Evolutionary conservation across 2,888 invertebrate genomes (phyloP).

Genomic region (Hybos culiciformis): DNA sequence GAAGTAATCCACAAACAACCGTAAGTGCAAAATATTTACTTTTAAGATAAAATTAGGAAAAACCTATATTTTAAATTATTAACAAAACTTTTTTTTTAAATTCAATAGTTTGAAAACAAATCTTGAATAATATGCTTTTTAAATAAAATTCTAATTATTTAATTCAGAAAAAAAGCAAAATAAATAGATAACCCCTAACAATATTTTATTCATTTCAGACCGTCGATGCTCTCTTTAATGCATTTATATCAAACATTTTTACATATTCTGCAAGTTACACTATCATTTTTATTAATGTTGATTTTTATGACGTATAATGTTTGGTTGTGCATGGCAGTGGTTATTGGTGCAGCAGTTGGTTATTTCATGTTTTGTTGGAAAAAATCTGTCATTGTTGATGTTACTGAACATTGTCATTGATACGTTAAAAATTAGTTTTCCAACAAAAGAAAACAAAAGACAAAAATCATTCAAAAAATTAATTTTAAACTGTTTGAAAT

Average conservation of each 20-base stretch:
- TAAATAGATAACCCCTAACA: background rate
- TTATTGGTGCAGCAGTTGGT: conserved; percentile 76
- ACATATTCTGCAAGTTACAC: conserved; percentile 77
- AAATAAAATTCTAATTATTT: background rate
- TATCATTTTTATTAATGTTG: conserved; percentile 89
- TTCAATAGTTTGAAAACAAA: too few species aligned
- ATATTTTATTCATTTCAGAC: conserved; percentile 43
- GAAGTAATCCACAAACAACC: conserved; percentile 59
- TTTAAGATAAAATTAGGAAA: too few species aligned
- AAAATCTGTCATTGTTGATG: conserved; percentile 83
- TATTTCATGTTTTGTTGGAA: conserved; percentile 95
- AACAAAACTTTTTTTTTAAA: too few species aligned
- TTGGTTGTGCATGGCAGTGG: conserved; percentile 82
- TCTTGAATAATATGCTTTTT: background rate
- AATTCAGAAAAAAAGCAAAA: too few species aligned
- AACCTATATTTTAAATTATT: too few species aligned
- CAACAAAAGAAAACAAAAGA: background rate
- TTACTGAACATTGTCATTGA: conserved; percentile 92
- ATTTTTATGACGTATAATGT: conserved; percentile 96
- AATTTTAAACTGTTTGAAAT: too few species aligned
- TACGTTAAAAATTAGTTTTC: conserved; percentile 15
- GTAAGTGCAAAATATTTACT: conserved; percentile 40
- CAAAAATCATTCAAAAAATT: too few species aligned
- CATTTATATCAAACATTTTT: conserved; percentile 78
- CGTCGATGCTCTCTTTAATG: conserved; percentile 67